phyloP scores from a whole-genome alignment of 2,113 vertebrate genomes.

The Mormoops blainvillei region DNA sequence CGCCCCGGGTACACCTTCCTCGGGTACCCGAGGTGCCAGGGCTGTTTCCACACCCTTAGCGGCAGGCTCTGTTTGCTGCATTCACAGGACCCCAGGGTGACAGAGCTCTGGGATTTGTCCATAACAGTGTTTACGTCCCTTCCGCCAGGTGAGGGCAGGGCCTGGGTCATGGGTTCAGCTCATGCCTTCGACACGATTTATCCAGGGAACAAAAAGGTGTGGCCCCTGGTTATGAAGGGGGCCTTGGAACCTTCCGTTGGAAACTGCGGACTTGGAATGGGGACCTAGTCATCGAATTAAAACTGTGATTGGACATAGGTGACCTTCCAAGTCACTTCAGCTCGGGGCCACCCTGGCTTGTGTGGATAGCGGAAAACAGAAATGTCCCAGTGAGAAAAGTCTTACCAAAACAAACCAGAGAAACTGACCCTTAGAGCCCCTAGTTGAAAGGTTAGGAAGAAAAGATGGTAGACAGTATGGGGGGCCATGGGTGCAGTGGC shows the following conservation, averaged over 20 bases:
- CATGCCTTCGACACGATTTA: not conserved
- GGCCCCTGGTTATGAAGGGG: fast-evolving
- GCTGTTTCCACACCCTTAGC: fast-evolving
- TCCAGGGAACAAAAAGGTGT: not conserved
- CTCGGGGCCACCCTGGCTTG: not conserved
- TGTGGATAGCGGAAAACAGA: not conserved
- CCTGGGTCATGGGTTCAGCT: fast-evolving
- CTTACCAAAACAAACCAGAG: not conserved
- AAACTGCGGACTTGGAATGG: not conserved
- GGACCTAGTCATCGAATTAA: not conserved
- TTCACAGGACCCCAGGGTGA: not conserved
- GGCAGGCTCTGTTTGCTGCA: fast-evolving
- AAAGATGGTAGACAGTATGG: not conserved
- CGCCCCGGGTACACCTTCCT: not conserved
- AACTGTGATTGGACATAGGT: not conserved
- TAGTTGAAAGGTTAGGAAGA: not conserved
- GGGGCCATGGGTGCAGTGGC: fast-evolving
- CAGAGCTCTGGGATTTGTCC: not conserved
- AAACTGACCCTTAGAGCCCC: not conserved
- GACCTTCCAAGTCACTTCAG: not conserved
- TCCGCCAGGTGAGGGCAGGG: not conserved
- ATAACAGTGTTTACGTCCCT: not conserved
- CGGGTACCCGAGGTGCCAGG: fast-evolving
- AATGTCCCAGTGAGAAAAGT: not conserved
- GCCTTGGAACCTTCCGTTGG: not conserved